A percentile compares a stretch with the other conserved stretches of the same genome.
These are phyloP conservation scores for Atractosteus spatula DNA, from an alignment of 2,113 vertebrate species.

Conservation along the genomic window DNA sequence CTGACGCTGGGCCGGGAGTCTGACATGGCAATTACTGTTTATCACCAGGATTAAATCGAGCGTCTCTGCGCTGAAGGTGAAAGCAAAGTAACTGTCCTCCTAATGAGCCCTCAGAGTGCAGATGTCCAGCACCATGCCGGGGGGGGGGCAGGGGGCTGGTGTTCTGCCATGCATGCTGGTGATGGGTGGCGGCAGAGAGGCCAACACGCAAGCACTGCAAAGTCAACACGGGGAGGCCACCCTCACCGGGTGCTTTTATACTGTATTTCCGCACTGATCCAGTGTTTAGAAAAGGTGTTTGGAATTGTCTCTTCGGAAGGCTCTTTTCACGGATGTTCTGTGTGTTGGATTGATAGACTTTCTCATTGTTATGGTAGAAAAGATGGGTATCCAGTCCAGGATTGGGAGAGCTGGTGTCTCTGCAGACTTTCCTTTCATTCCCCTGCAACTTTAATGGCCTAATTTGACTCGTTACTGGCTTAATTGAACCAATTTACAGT, in stretches of 20 bases:
- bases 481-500: too few relatives aligned
- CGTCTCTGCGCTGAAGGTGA: constrained; percentile 45
- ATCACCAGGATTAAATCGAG: constrained; percentile 43
- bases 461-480: too few relatives aligned
- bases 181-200: too few relatives aligned
- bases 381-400: neutral
- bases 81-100: constrained; percentile 42
- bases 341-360: too few relatives aligned
- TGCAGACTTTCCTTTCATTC: constrained; percentile 30
- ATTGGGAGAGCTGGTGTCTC: neutral
- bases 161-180: too few relatives aligned
- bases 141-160: too few relatives aligned
- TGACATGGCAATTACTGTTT: constrained; percentile 49
- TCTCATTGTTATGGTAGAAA: too few relatives aligned
- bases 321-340: too few relatives aligned
- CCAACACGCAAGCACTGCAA: neutral
- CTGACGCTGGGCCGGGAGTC: constrained; percentile 28
- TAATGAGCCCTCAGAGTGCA: constrained; percentile 36
- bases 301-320: too few relatives aligned
- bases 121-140: neutral
- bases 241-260: neutral
- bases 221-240: neutral
- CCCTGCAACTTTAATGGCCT: constrained; percentile 31
- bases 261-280: neutral
- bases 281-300: too few relatives aligned